A percentile compares a stretch with the other conserved stretches of the same genome.
Conservation (phyloP, 1,140 invertebrate species). For the Apis dorsata region DNA sequence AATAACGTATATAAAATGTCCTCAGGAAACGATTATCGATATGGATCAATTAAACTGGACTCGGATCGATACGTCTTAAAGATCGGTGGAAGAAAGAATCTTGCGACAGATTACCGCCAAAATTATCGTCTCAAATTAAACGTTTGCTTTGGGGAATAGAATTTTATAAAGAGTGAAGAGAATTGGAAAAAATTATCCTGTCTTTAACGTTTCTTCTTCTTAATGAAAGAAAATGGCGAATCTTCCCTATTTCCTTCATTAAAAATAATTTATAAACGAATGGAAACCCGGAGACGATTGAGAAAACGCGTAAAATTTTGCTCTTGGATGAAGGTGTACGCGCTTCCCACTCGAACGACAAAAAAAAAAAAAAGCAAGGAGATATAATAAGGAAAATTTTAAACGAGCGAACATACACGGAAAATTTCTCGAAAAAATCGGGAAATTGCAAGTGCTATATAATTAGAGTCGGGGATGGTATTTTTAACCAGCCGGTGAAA, state of each 20-base stretch:
- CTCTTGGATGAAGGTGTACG: constrained; percentile 54
- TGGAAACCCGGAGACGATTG: too few species aligned
- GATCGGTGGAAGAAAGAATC: too few species aligned
- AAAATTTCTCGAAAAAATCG: neutral
- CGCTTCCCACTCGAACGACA: neutral
- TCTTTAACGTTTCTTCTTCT: too few species aligned
- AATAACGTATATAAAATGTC: constrained; percentile 20
- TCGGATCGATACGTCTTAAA: neutral
- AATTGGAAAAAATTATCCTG: too few species aligned
- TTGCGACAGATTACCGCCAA: too few species aligned
- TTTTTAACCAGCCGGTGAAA: neutral
- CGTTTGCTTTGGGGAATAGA: too few species aligned
- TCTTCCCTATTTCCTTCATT: neutral
- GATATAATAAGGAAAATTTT: constrained; percentile 45
- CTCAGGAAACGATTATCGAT: constrained; percentile 38
- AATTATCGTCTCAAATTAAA: too few species aligned
- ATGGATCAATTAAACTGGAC: constrained; percentile 29
- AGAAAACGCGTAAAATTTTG: neutral
- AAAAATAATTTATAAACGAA: neutral
- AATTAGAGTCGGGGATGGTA: neutral
- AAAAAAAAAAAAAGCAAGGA: too few species aligned
- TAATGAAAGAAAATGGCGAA: too few species aligned
- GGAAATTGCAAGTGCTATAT: neutral
- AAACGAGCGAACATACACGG: constrained; percentile 16
- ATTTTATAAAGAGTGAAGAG: too few species aligned